These are phyloP conservation scores for Xestobium rufovillosum DNA, from an alignment of 2,888 invertebrate species.

Conservation along the genomic window DNA sequence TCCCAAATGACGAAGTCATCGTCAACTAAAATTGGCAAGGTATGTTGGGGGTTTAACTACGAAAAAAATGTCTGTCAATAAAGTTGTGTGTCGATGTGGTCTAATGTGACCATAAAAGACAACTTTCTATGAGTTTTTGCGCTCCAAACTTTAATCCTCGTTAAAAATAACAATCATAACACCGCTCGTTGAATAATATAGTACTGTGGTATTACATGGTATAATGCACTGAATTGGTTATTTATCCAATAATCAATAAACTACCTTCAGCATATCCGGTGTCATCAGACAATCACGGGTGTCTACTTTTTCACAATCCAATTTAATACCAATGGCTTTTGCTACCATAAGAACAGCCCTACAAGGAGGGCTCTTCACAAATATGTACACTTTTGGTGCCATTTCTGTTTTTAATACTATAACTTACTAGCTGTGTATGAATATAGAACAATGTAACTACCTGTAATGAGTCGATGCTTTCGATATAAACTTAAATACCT, in stretches of 20 bases:
- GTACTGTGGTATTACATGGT: too few species aligned
- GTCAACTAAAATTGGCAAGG: constrained; percentile 51
- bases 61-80: constrained; percentile 12
- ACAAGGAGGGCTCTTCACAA: constrained; percentile 47
- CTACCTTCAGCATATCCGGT: constrained; percentile 44
- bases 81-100: too few species aligned
- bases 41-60: constrained; percentile 49
- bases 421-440: neutral
- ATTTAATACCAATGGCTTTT: constrained; percentile 40
- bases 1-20: constrained; percentile 46
- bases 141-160: too few species aligned
- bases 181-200: too few species aligned
- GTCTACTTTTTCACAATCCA: constrained; percentile 45
- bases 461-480: constrained; percentile 14
- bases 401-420: too few species aligned
- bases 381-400: constrained; percentile 39
- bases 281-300: constrained; percentile 36
- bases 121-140: too few species aligned
- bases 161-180: too few species aligned
- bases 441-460: too few species aligned
- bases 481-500: constrained; percentile 13
- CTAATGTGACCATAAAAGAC: too few species aligned
- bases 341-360: constrained; percentile 49
- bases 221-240: neutral
- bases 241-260: too few species aligned